Base-by-base conservation (phyloP, 2,888 invertebrate species). In the Dryomyza anilis region DNA sequence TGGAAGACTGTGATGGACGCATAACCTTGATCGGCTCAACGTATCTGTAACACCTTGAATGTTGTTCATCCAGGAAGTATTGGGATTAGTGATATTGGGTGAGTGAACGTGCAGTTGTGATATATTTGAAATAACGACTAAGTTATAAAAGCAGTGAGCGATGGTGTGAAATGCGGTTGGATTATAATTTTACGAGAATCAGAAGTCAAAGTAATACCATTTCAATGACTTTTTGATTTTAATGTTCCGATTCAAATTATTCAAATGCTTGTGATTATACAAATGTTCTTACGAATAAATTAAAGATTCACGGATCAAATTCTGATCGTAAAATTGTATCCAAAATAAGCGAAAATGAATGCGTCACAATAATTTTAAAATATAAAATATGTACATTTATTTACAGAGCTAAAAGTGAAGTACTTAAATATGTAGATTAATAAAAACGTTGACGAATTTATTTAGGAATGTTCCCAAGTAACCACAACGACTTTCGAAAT, bases 31-130 rank as follows among this genome's bases (percentile, higher is more conserved):
- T 77, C 10, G 82, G 83, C 67, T 84, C 84, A 45, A 83, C 74
- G 70, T 82, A 83, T 76, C 83, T 83, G 79, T 81, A 83, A 82
- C 79, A 83, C 78, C 83, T 84, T 77, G 70, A 74, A 74, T 72
- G 65, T 77, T 78, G 72, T 73, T 78, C 70, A 69, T 36, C 58
- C 66, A 70, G 69, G 43, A 61, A 61, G 43, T 8, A 27, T 53
- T 52, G 39, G 43, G 69, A 68, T 72, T 73, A 72, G 72, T 72
- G 67, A 72, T 69, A 72, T 71, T 69, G 65, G n/a, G n/a, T n/a
- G 65, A 61, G 71, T 75, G 74, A 73, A 65, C 68, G 70, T 72
- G 71, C 70, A 66, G 56, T 55, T n/a, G 19, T 39, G 52, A 46
- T 27, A 27, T n/a, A 39, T 19, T 43, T 43, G 19, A n/a, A 25